Conservation (phyloP, 2,888 invertebrate genomes). For the Leucania comma region DNA sequence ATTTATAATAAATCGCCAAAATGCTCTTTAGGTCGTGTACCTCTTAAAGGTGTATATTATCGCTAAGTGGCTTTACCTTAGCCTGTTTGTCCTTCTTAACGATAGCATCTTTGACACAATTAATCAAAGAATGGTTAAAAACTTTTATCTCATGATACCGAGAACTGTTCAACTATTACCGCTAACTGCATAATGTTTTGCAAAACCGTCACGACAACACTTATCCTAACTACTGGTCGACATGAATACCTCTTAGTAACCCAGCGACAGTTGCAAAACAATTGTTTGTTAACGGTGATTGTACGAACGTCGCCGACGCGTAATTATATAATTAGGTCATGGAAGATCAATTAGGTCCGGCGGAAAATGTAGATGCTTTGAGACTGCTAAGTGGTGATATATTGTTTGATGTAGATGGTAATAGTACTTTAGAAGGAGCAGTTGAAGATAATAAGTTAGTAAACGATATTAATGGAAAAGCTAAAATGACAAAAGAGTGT, state of each 20-base stretch:
- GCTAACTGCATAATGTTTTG: constrained; percentile 34
- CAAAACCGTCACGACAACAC: constrained; percentile 43
- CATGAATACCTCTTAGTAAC: constrained; percentile 49
- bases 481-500: too few species aligned
- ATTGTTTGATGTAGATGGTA: background rate
- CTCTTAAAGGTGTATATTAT: background rate
- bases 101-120: background rate
- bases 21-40: too few species aligned
- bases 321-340: constrained; percentile 65
- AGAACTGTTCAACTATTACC: constrained; percentile 9
- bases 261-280: constrained; percentile 53
- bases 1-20: too few species aligned
- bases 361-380: constrained; percentile 20
- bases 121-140: background rate
- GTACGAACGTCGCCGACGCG: constrained; percentile 47
- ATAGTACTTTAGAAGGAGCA: background rate
- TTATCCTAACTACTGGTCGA: constrained; percentile 47
- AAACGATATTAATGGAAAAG: background rate
- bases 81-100: background rate
- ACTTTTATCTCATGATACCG: constrained; percentile 6
- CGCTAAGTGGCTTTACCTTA: background rate
- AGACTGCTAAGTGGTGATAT: constrained; percentile 1
- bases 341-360: constrained; percentile 43
- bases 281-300: constrained; percentile 56
- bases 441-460: background rate